These are phyloP conservation scores for Andrena flavipes DNA, from an alignment of 2,888 invertebrate species.

Conservation along the genomic window DNA sequence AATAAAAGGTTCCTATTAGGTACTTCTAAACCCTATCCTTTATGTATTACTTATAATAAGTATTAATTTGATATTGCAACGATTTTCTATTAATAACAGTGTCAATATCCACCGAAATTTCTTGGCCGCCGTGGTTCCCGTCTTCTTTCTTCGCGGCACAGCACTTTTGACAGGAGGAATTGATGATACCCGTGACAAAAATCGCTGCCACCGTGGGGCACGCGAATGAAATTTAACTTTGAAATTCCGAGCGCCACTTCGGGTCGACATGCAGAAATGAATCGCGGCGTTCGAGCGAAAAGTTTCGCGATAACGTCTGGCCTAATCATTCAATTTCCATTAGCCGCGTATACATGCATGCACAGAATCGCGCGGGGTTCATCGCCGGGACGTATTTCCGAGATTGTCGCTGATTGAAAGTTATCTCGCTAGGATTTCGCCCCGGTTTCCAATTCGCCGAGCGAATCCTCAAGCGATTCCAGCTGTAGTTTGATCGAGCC, in stretches of 20 bases:
- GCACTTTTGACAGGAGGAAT: background rate
- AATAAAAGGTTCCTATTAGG: no score
- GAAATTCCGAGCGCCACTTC: background rate
- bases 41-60: no score
- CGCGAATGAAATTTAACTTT: constrained; percentile 2
- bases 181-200: background rate
- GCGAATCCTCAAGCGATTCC: constrained; percentile 33
- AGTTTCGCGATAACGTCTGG: background rate
- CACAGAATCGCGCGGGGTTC: background rate
- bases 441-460: constrained; percentile 29
- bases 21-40: no score
- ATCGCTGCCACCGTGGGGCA: background rate
- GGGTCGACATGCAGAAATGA: background rate
- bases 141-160: background rate
- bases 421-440: constrained; percentile 39
- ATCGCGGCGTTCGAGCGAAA: background rate
- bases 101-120: no score
- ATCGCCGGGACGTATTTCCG: background rate
- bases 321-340: constrained; percentile 18
- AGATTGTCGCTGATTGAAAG: constrained; percentile 32
- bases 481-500: constrained; percentile 27
- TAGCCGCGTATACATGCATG: constrained; percentile 6
- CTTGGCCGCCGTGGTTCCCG: no score
- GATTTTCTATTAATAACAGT: no score
- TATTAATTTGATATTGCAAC: no score